Conservation (phyloP, 2,113 vertebrate genomes). For the Chaetorhynchus papuensis region DNA sequence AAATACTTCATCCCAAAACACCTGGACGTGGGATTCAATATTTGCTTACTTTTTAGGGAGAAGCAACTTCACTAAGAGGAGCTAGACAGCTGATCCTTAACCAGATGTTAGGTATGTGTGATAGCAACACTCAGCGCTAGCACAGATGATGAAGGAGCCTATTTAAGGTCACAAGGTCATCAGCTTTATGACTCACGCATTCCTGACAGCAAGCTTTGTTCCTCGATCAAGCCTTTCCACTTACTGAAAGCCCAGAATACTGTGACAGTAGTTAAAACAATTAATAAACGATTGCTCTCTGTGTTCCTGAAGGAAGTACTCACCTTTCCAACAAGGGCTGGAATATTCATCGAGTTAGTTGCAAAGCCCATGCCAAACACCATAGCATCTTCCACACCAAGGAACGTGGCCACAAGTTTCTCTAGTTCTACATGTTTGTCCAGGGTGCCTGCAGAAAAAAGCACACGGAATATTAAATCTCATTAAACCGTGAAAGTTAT, state of each 20-base stretch:
- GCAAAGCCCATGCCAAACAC: slow-evolving; percentile 93
- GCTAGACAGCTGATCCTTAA: neutral
- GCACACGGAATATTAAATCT: neutral
- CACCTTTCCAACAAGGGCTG: slow-evolving; percentile 91
- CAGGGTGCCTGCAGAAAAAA: slow-evolving; percentile 78
- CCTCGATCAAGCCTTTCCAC: neutral
- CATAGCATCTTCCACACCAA: slow-evolving; percentile 85
- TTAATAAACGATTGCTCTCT: neutral
- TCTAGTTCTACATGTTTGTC: slow-evolving; percentile 86
- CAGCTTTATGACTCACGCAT: neutral
- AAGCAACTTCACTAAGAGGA: neutral
- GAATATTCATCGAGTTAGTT: slow-evolving; percentile 93
- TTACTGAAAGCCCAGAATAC: neutral
- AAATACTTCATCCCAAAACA: neutral
- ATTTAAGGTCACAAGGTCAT: neutral
- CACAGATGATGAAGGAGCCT: neutral
- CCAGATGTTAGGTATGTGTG: neutral
- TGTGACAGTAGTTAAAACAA: neutral
- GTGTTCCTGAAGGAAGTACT: neutral
- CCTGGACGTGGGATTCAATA: neutral
- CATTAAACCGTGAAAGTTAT: neutral
- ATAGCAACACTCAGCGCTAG: neutral
- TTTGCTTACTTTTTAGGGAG: neutral
- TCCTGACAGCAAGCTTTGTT: neutral
- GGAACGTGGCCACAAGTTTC: slow-evolving; percentile 82